A percentile compares a stretch with the other conserved stretches of the same genome.
Evolutionary conservation across 1,140 invertebrate species (phyloP).

Genomic region (Laupala kohalensis): DNA sequence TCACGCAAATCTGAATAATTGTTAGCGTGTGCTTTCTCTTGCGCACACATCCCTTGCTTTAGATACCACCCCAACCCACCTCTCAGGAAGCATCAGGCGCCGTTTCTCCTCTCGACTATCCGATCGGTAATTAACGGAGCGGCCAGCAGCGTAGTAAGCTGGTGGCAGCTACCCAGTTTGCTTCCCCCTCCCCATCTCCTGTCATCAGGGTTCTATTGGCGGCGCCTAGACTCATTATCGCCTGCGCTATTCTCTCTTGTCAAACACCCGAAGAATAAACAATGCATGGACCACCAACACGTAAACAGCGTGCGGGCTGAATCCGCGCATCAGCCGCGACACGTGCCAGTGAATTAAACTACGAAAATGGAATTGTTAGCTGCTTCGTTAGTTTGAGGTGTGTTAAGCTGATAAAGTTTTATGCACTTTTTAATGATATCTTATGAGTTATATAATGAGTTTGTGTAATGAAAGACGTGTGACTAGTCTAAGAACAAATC

Average conservation of each 20-base stretch:
- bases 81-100: too few species aligned
- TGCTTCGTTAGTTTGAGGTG: background rate
- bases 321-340: background rate
- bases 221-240: background rate
- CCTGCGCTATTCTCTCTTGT: background rate
- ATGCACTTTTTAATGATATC: too few species aligned
- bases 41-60: too few species aligned
- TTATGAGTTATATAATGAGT: too few species aligned
- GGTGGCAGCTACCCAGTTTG: too few species aligned
- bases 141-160: background rate
- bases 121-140: background rate
- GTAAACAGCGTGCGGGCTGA: background rate
- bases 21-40: too few species aligned
- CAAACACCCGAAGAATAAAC: background rate
- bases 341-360: background rate
- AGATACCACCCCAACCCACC: too few species aligned
- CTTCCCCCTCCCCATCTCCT: too few species aligned
- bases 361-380: background rate
- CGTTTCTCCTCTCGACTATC: background rate
- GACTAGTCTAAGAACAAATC: too few species aligned
- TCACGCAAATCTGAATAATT: too few species aligned
- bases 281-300: background rate
- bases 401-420: too few species aligned
- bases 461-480: too few species aligned
- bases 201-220: background rate